Base-by-base conservation (phyloP, 2,888 invertebrate genomes). In the Penaeus monodon region DNA sequence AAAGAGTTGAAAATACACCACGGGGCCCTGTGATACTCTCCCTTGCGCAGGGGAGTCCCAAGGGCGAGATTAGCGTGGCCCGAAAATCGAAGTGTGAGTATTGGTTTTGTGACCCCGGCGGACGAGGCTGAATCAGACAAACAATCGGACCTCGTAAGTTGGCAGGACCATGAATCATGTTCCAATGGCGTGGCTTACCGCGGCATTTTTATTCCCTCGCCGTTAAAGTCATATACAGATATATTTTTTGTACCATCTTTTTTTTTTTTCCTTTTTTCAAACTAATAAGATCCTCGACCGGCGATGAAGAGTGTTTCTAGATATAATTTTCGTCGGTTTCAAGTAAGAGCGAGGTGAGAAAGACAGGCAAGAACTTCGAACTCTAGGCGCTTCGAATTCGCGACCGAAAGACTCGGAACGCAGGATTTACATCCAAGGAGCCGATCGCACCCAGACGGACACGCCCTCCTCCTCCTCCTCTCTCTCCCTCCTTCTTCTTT, bases 141-240 rank as follows among this genome's bases (percentile, higher is more conserved):
- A 88, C 88, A 88, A 88, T 88, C 88, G 88, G n/a, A 68, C 49
- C 57, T 68, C 63, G 81, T 82, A 78, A 88, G 82, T 68, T 70
- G 70, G 88, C 81, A 70, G 82, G 79, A 78, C 82, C 88, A 88
- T 88, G 88, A 88, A 88, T 88, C 88, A 86, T 82, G 82, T 64
- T 38, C 86, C 86, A 74, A 38, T 74, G 79, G 70, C 64, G 27
- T 74, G 66, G 77, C 63, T 44, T 57, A 57, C 57, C 57, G 57
- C 57, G 57, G 57, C 29, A 7, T 66, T 33, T 38, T 27, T 65
- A 22, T 64, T 20, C 8, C 17, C 66, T 64, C 66, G n/a, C 81
- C n/a, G 63, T 24, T 29, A 33, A 33, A 38, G 49, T 49, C 49
- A 78, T n/a, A 78, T 22, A 49, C 27, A 24, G 20, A 33, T 33